Evolutionary conservation across 2,888 invertebrate genomes (phyloP).

Genomic region (Ichneumoninae sp.): DNA sequence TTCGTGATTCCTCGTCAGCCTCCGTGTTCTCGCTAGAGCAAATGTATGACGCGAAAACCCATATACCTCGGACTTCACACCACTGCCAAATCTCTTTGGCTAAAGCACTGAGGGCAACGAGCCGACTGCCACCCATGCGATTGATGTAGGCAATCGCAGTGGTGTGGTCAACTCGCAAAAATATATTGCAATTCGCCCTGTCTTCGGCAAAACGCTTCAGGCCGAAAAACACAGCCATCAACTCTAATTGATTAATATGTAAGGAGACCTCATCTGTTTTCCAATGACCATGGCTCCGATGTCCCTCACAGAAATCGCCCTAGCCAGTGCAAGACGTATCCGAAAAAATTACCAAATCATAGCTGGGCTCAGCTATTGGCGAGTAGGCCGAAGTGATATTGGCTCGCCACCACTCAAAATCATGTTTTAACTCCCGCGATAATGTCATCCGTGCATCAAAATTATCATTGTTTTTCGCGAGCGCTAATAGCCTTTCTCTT

Average conservation of each 20-base stretch:
- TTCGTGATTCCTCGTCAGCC: too few relatives aligned
- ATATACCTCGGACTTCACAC: too few relatives aligned
- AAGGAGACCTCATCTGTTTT: slow-evolving; percentile 6
- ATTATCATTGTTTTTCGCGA: not conserved
- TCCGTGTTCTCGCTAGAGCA: too few relatives aligned
- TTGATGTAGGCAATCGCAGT: slow-evolving; percentile 1
- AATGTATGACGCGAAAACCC: too few relatives aligned
- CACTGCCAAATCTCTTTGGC: too few relatives aligned
- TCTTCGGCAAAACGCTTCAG: slow-evolving; percentile 56
- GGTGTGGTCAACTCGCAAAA: slow-evolving; percentile 52
- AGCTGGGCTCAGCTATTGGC: slow-evolving; percentile 18
- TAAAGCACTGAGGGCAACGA: too few relatives aligned
- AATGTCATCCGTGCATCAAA: not conserved
- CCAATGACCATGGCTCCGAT: slow-evolving; percentile 37
- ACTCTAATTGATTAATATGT: slow-evolving; percentile 48
- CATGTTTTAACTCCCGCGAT: not conserved
- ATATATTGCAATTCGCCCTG: slow-evolving; percentile 16
- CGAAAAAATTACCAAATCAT: slow-evolving; percentile 57
- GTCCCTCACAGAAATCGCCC: slow-evolving; percentile 9
- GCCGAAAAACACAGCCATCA: slow-evolving; percentile 54
- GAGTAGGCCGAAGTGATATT: not conserved
- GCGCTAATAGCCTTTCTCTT: not conserved
- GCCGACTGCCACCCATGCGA: not conserved
- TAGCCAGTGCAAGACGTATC: slow-evolving; percentile 59
- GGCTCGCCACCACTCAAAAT: not conserved